These are phyloP conservation scores for Lordiphosa clarofinis DNA, from an alignment of 1,140 invertebrate genomes.

Conservation along the genomic window DNA sequence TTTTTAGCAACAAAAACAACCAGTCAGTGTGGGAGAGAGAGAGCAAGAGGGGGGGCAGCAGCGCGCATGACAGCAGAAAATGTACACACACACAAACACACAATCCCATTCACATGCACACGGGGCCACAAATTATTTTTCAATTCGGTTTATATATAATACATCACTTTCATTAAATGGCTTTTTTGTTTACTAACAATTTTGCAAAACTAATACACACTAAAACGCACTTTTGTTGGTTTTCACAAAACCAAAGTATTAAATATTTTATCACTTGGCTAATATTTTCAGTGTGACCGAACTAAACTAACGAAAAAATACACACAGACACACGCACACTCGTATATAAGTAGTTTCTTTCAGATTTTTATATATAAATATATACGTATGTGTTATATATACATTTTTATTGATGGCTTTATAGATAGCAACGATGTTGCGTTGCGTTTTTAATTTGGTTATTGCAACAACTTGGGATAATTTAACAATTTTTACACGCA, in stretches of 20 bases:
- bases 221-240: no score
- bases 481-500: constrained; percentile 10
- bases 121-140: neutral
- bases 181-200: no score
- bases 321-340: no score
- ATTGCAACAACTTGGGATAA: constrained; percentile 5
- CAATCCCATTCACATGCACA: constrained; percentile 2
- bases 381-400: no score
- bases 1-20: constrained; percentile 59
- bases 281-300: no score
- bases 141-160: constrained; percentile 22
- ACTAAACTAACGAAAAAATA: no score
- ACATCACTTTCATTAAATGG: neutral
- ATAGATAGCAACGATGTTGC: neutral
- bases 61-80: constrained; percentile 49
- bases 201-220: no score
- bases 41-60: constrained; percentile 6
- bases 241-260: no score
- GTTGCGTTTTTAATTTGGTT: constrained; percentile 7
- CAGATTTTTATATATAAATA: no score
- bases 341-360: no score
- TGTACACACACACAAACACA: constrained; percentile 20
- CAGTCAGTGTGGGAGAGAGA: constrained; percentile 9
- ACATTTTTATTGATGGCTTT: no score
- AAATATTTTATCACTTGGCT: no score